phyloP scores from a whole-genome alignment of 2,888 invertebrate genomes.

The Drosophila nigricruria region DNA sequence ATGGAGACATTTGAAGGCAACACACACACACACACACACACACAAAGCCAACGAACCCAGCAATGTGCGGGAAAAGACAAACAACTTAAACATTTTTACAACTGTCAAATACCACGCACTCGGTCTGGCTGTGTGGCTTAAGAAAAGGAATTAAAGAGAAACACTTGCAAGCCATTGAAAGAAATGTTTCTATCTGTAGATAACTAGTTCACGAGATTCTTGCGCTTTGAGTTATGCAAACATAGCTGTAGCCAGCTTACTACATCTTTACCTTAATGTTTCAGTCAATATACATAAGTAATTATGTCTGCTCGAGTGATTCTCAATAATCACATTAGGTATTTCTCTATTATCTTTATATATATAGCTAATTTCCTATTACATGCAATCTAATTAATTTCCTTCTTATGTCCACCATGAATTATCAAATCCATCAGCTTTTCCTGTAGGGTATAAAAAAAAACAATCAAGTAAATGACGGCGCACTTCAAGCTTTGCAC shows the following conservation, averaged over 20 bases:
- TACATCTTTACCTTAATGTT: not conserved
- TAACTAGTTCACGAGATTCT: too few species aligned
- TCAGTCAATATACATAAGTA: not conserved
- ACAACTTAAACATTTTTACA: conserved; percentile 21
- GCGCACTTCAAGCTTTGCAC: conserved; percentile 46
- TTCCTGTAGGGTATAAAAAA: conserved; percentile 20
- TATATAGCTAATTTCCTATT: not conserved
- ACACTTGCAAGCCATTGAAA: not conserved
- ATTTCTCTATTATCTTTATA: not conserved
- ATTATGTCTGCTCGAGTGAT: conserved; percentile 3
- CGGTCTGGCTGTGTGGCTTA: not conserved
- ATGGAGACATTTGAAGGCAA: conserved; percentile 60
- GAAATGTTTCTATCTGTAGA: too few species aligned
- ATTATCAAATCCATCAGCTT: conserved; percentile 1
- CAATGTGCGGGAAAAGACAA: conserved; percentile 20
- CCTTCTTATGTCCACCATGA: not conserved
- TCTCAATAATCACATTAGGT: not conserved
- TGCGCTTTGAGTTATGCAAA: too few species aligned
- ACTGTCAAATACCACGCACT: conserved; percentile 18
- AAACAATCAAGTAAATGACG: conserved; percentile 69
- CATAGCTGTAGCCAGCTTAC: not conserved
- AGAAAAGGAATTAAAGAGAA: not conserved
- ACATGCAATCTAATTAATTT: conserved; percentile 1
- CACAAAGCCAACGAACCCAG: conserved; percentile 28
- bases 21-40: not conserved